Evolutionary conservation across 92 coral and sea anemone species (phyloP), one percentile per base, ranked within the genome.

Genomic region (Bergia sp.): DNA sequence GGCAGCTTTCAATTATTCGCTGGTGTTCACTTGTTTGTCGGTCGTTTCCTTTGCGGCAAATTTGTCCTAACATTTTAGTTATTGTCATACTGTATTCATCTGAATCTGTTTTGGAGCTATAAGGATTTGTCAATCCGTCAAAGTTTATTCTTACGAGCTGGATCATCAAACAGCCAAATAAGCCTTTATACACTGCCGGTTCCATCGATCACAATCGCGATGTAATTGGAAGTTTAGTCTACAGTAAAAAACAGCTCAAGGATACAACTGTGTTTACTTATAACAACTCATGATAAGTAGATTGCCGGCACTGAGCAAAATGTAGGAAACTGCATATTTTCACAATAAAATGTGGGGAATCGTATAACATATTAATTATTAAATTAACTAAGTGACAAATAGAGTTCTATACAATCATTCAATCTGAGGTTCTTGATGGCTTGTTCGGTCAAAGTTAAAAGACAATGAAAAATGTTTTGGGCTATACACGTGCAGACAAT

Each of bases 1-100:
- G 88, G 82, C 87, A 86, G 89, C 79, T 86, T 86, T 84, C 79
- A 84, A 84, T 84, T 84, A 84, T 67, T 69, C 36, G 7, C 47
- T 83, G 87, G 87, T 84, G 87, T 8, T 23, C 29, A 53, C 72
- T 67, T 76, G 67, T 84, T 84, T 84, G 78, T 36, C 87, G 12
- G 29, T 80, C 29, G 65, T 71, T 84, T 84, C 87, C 87, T 84
- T 72, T 84, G 87, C 87, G 87, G 78, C 87, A 71, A 72, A 38
- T 84, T 45, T 84, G 29, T 84, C 75, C 8, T 38, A 47, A 75
- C 15, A 29, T 69, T 13, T 20, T 16, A 69, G 39, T 45, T 69
- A 23, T 67, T 64, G 86, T 47, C 29, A 36, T n/a, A 20, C 23
- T 11, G 39, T 41, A n/a, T 23, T 82, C 58, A 53, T 82, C 43